phyloP scores from a whole-genome alignment of 23 tunicate genomes.

The Halocynthia roretzi region DNA sequence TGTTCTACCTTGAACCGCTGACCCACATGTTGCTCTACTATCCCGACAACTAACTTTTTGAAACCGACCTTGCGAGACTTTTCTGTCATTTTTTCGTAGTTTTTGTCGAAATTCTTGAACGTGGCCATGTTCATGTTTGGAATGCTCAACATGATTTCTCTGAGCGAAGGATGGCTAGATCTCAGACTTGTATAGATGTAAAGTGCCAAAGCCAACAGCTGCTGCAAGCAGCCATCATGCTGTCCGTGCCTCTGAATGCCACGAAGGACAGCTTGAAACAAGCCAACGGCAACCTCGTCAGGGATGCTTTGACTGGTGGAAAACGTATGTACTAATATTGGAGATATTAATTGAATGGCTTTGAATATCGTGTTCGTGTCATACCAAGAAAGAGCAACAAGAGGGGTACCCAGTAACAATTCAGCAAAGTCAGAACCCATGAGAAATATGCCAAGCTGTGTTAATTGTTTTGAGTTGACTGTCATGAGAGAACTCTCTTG shows the following conservation, averaged over 20 bases:
- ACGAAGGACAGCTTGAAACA: constrained; percentile 42
- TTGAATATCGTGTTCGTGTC: constrained; percentile 61
- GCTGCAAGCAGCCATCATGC: constrained; percentile 52
- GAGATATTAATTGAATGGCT: constrained; percentile 34
- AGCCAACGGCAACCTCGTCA: constrained; percentile 30
- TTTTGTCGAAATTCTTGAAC: constrained; percentile 20
- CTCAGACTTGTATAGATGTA: constrained; percentile 24
- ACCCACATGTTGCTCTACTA: constrained; percentile 65
- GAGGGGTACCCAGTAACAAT: constrained; percentile 21
- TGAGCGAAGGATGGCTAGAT: constrained; percentile 13
- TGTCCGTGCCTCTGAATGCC: constrained; percentile 75
- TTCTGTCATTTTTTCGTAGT: constrained; percentile 25
- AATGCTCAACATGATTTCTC: constrained; percentile 17
- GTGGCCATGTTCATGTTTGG: constrained; percentile 15
- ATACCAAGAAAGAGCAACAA: constrained; percentile 65
- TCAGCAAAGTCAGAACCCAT: constrained; percentile 32
- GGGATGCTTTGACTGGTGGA: neutral
- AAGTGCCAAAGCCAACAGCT: constrained; percentile 31
- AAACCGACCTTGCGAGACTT: constrained; percentile 43
- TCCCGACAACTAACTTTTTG: constrained; percentile 32
- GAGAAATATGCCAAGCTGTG: constrained; percentile 47
- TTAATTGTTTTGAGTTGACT: constrained; percentile 15
- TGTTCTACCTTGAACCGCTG: constrained; percentile 60
- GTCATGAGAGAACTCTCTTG: constrained; percentile 6
- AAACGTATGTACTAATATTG: constrained; percentile 33